These are phyloP conservation scores for Zalophus californianus DNA, from an alignment of 2,797 vertebrate genomes.

Conservation along the genomic window DNA sequence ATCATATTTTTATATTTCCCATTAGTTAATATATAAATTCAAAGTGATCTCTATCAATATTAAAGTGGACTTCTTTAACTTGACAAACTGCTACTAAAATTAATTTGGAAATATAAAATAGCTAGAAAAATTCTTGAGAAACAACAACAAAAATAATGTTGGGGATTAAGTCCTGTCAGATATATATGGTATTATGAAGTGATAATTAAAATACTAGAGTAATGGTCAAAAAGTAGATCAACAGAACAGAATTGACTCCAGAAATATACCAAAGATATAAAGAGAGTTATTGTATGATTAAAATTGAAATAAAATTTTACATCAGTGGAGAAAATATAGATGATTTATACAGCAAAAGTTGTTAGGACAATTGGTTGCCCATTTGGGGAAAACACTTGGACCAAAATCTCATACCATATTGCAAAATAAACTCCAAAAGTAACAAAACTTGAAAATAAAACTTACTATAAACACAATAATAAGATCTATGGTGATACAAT, in stretches of 20 bases:
- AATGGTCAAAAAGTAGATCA: neutral
- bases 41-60: neutral
- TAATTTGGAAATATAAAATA: neutral
- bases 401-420: neutral
- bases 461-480: neutral
- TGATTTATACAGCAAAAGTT: neutral
- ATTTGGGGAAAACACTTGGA: neutral
- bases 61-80: neutral
- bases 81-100: neutral
- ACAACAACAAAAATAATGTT: neutral
- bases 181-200: neutral
- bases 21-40: neutral
- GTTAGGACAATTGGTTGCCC: neutral
- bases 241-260: neutral
- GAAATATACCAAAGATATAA: neutral
- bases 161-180: neutral
- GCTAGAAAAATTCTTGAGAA: neutral
- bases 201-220: neutral
- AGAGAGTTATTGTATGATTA: neutral
- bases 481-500: neutral
- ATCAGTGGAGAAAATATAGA: neutral
- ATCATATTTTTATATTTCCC: neutral
- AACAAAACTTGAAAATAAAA: neutral
- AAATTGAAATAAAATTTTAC: neutral
- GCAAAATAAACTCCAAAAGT: conserved; percentile 26